Base-by-base conservation (phyloP, 2,113 vertebrate species). In the Rissa tridactyla region DNA sequence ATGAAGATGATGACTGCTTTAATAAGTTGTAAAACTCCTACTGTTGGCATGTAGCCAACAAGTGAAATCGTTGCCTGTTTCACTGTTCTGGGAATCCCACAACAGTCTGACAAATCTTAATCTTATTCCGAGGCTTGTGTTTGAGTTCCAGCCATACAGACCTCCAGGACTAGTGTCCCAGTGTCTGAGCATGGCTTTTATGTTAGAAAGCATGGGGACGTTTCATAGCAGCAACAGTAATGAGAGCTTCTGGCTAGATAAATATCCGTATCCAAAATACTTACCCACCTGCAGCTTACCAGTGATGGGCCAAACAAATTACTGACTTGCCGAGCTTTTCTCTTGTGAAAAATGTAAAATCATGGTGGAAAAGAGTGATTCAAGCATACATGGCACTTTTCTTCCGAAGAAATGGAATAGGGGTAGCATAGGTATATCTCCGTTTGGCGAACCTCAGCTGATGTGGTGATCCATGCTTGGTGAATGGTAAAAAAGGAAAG, bases 1-100 rank as follows among this genome's bases (percentile, higher is more conserved):
- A 62, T 86, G 51, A 78, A n/a, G 65, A 54, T 34, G 13, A 57
- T 69, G 61, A 81, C 80, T 90, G 51, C 71, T 92, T 95, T 81
- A 92, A 38, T 87, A 76, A 88, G 18, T 30, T 61, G 47, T 82
- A 85, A 69, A 88, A 46, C 16, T 86, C 44, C 58, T 69, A 21
- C 57, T 58, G 27, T 34, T 91, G 86, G 25, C 77, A 79, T 18
- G 19, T 69, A 72, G 34, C 73, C 77, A 72, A 18, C 4, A 32
- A 72, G 36, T 27, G 68, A 77, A 86, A 65, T 23, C 0, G 6
- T 49, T 79, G 44, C 69, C 30, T 68, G 6, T 61, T 91, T 76
- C 27, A 34, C 34, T 36, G 3, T 78, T 83, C 38, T 78, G 69
- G 34, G 46, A 90, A 91, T 75, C 38, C 44, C 61, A 65, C 26